Percentiles rank a stretch among this genome's conserved stretches.
phyloP scores from a whole-genome alignment of 2,113 vertebrate genomes.

The Rissa tridactyla region DNA sequence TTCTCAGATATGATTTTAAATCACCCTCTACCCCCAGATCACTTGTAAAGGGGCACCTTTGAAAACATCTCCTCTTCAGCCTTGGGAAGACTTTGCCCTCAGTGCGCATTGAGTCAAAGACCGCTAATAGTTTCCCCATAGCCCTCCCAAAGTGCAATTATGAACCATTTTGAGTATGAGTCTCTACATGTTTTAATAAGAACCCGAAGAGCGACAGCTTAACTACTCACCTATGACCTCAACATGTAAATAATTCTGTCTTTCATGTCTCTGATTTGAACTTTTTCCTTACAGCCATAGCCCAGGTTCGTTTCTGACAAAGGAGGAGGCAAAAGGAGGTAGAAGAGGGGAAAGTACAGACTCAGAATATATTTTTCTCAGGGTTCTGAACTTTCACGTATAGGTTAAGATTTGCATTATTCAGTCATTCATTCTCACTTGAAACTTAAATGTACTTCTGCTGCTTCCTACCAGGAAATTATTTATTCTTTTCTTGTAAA shows the following conservation, averaged over 20 bases:
- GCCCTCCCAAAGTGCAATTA: neutral
- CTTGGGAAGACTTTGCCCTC: neutral
- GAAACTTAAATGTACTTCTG: neutral
- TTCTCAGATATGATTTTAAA: neutral
- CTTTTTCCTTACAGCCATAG: neutral
- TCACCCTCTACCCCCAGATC: neutral
- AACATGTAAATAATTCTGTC: neutral
- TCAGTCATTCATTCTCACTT: neutral
- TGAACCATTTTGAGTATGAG: neutral
- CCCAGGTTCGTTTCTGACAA: neutral
- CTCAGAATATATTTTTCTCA: neutral
- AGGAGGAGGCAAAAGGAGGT: neutral
- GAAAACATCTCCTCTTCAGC: neutral
- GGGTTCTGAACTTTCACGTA: neutral
- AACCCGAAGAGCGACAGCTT: neutral
- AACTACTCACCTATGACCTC: neutral
- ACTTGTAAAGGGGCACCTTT: neutral
- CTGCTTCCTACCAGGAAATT: neutral
- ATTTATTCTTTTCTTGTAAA: neutral
- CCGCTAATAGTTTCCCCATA: neutral
- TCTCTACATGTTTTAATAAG: neutral
- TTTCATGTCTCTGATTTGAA: neutral
- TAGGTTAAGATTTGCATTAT: neutral
- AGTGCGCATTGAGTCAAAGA: neutral
- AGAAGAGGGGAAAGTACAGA: neutral